These are phyloP conservation scores for Axinella damicornis DNA, from an alignment of 37 sponge, comb jelly and placozoan species.

Conservation along the genomic window DNA sequence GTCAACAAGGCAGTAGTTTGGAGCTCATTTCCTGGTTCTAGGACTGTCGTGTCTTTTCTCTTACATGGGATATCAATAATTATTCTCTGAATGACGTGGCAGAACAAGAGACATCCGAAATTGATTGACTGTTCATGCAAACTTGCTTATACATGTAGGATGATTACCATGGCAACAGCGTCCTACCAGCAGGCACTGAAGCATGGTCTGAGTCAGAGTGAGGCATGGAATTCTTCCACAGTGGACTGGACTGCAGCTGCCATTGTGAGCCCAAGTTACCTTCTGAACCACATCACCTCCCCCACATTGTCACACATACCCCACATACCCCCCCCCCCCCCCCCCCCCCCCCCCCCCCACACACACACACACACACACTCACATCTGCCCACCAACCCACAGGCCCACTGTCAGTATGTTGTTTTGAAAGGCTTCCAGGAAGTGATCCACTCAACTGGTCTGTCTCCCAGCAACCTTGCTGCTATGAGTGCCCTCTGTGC, in stretches of 20 bases:
- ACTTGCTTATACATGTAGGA: no score
- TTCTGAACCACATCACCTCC: not conserved
- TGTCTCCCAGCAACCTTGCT: slow-evolving; percentile 47
- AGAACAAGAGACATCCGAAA: no score
- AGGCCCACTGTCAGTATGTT: slow-evolving; percentile 89
- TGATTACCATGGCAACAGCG: slow-evolving; percentile 55
- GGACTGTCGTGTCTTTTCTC: no score
- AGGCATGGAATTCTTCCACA: slow-evolving; percentile 68
- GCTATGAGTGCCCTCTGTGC: slow-evolving; percentile 62
- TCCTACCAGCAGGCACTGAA: slow-evolving; percentile 44
- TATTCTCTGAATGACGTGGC: no score
- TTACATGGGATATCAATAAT: no score
- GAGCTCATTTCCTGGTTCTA: no score
- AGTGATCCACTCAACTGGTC: slow-evolving; percentile 28
- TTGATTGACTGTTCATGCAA: no score
- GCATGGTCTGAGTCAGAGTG: slow-evolving; percentile 54
- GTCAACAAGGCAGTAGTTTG: no score
- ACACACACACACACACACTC: not conserved
- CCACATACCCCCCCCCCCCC: not conserved
- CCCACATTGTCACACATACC: no score
- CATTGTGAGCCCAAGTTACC: slow-evolving; percentile 19
- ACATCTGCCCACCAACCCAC: not conserved
- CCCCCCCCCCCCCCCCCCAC: not conserved
- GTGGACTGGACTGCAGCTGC: slow-evolving; percentile 73
- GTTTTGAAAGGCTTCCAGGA: slow-evolving; percentile 73